Percentiles rank a stretch among this genome's conserved stretches.
Conservation (phyloP, 2,113 vertebrate species). For the Callithrix jacchus region DNA sequence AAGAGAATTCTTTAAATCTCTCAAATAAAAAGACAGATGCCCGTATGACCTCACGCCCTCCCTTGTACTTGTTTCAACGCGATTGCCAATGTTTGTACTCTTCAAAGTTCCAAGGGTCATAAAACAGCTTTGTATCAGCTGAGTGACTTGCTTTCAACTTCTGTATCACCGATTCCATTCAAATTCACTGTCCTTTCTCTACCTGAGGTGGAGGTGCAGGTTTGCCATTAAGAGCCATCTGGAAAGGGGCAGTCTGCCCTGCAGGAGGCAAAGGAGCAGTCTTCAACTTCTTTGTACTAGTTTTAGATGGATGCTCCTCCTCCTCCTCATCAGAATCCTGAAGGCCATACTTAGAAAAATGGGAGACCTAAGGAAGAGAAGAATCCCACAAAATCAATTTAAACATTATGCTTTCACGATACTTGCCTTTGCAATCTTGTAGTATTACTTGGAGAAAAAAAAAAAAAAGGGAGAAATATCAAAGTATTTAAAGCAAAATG, state of each 20-base stretch:
- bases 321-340: constrained; percentile 97
- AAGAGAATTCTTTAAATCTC: constrained; percentile 66
- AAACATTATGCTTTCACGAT: not conserved
- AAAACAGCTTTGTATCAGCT: constrained; percentile 72
- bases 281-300: constrained; percentile 94
- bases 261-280: constrained; percentile 82
- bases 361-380: constrained; percentile 87
- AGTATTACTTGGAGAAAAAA: not conserved
- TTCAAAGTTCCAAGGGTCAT: constrained; percentile 59
- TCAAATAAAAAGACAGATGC: constrained; percentile 34
- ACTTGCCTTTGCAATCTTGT: not conserved
- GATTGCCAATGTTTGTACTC: constrained; percentile 59
- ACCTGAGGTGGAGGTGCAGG: constrained; percentile 89
- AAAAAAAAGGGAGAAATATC: not conserved
- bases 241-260: constrained; percentile 83
- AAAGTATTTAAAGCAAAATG: not conserved
- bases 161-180: constrained; percentile 58
- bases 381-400: constrained; percentile 29
- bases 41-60: constrained; percentile 48
- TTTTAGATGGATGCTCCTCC: constrained; percentile 87
- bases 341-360: constrained; percentile 97
- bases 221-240: constrained; percentile 85
- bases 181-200: constrained; percentile 80
- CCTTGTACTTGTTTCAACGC: not conserved
- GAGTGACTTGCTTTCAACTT: constrained; percentile 70